A percentile compares a stretch with the other conserved stretches of the same genome.
Evolutionary conservation across 2,888 invertebrate genomes (phyloP).

Genomic region (Salpingus planirostris): DNA sequence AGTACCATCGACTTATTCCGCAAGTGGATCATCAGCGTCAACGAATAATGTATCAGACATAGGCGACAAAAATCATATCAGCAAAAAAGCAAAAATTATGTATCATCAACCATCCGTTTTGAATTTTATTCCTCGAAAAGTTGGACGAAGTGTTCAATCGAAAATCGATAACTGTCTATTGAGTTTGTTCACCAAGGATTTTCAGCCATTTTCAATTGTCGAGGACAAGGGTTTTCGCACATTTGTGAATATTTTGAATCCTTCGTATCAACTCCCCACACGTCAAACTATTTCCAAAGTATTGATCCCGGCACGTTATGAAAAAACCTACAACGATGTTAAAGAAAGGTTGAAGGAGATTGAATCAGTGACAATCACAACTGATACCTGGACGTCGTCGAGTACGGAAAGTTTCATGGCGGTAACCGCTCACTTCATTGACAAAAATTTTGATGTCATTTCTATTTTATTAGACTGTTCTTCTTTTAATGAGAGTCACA

Average conservation of each 20-base stretch:
- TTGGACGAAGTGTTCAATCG: neutral
- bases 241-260: constrained; percentile 10
- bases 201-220: constrained; percentile 11
- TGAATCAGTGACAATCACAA: constrained; percentile 19
- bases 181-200: constrained; percentile 6
- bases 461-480: constrained; percentile 19
- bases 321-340: constrained; percentile 11
- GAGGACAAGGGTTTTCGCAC: constrained; percentile 12
- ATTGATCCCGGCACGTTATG: constrained; percentile 4
- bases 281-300: constrained; percentile 9
- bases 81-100: neutral
- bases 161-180: constrained; percentile 4
- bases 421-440: constrained; percentile 21
- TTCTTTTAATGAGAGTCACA: constrained; percentile 15
- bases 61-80: neutral
- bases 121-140: neutral
- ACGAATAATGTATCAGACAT: neutral
- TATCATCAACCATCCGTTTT: neutral
- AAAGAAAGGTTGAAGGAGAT: constrained; percentile 12
- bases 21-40: neutral
- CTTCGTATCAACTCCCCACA: constrained; percentile 9
- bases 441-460: constrained; percentile 1
- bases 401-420: constrained; percentile 25
- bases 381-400: constrained; percentile 28
- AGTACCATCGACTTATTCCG: neutral